phyloP scores from a whole-genome alignment of 1,140 invertebrate species.

The Cheumatopsyche charites region DNA sequence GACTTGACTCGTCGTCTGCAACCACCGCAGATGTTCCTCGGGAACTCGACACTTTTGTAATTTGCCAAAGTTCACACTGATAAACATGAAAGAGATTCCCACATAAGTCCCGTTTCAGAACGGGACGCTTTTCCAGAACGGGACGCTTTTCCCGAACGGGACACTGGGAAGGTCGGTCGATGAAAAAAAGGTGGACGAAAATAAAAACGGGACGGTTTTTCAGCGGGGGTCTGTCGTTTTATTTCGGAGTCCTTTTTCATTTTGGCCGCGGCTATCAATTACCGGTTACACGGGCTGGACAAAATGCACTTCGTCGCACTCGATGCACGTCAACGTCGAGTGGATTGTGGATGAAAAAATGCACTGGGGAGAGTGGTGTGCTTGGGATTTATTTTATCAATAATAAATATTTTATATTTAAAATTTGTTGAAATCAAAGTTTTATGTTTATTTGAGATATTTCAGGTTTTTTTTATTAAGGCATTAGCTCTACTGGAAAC shows the following conservation, averaged over 20 bases:
- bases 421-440: no score
- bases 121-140: neutral
- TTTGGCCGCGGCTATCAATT: conserved; percentile 26
- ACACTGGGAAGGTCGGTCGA: neutral
- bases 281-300: conserved; percentile 23
- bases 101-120: no score
- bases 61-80: conserved; percentile 3
- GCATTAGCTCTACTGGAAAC: no score
- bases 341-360: neutral
- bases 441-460: no score
- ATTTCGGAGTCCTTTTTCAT: neutral
- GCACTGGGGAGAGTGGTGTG: no score
- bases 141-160: neutral
- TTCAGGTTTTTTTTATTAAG: no score
- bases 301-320: conserved; percentile 34
- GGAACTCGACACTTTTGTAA: conserved; percentile 16
- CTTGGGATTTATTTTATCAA: no score
- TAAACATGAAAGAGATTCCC: no score
- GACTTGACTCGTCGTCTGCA: conserved; percentile 11
- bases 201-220: neutral
- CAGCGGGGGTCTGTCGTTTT: neutral
- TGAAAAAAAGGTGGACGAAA: neutral
- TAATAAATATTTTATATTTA: no score
- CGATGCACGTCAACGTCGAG: conserved; percentile 29
- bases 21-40: conserved; percentile 9